Conservation (phyloP, 2,888 invertebrate species). For the Formica aserva region DNA sequence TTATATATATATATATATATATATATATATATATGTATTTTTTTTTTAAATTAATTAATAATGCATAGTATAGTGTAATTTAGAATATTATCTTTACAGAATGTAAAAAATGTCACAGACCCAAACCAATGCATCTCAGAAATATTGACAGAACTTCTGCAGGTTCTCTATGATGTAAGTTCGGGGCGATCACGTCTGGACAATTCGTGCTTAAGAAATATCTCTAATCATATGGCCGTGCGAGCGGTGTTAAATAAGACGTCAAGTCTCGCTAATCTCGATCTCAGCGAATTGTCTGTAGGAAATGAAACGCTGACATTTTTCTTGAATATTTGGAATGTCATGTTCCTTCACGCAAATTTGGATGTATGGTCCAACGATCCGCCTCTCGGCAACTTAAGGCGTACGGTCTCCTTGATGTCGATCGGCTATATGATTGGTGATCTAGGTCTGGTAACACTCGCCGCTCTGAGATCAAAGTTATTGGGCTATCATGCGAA, state of each 20-base stretch:
- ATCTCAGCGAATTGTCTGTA: slow-evolving; percentile 81
- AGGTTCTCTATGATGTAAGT: slow-evolving; percentile 64
- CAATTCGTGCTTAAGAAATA: slow-evolving; percentile 59
- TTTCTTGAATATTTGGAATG: slow-evolving; percentile 84
- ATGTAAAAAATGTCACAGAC: slow-evolving; percentile 34
- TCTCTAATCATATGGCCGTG: slow-evolving; percentile 71
- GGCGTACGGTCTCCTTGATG: slow-evolving; percentile 77
- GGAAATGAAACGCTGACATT: slow-evolving; percentile 83
- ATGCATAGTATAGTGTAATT: background rate
- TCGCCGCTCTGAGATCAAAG: slow-evolving; percentile 81
- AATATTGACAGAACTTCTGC: slow-evolving; percentile 78
- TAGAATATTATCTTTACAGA: slow-evolving; percentile 46
- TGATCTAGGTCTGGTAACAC: slow-evolving; percentile 82
- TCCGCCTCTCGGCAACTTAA: slow-evolving; percentile 74
- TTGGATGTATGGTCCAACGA: slow-evolving; percentile 79
- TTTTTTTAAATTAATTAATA: background rate
- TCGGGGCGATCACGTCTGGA: slow-evolving; percentile 58
- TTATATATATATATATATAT: background rate
- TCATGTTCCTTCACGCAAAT: slow-evolving; percentile 83
- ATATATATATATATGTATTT: background rate
- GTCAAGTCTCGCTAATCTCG: slow-evolving; percentile 74
- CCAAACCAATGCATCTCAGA: slow-evolving; percentile 80
- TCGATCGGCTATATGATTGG: slow-evolving; percentile 84
- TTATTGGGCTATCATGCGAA: slow-evolving; percentile 75
- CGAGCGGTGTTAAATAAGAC: slow-evolving; percentile 78